Conservation (phyloP, 2,797 vertebrate genomes). For the Bradypodion ventrale region DNA sequence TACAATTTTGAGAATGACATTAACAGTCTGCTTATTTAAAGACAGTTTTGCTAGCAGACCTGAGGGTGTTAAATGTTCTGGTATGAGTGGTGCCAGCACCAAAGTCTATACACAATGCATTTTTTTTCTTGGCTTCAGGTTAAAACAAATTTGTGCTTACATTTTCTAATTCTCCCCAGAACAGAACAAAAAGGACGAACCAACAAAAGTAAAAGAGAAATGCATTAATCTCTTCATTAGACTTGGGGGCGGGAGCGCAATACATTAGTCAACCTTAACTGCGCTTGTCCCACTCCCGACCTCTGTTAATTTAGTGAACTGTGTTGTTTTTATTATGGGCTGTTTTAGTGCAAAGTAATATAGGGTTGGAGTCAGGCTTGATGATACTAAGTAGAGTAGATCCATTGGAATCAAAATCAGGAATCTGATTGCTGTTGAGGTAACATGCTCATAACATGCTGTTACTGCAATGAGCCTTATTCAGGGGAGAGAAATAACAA, state of each 20-base stretch:
- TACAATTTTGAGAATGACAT: not conserved
- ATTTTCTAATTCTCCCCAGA: not conserved
- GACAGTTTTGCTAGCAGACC: not conserved
- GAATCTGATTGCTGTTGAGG: too few relatives aligned
- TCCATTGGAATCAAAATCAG: not conserved
- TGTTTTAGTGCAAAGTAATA: not conserved
- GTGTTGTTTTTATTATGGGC: not conserved
- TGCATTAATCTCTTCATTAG: not conserved
- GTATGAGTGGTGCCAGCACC: not conserved
- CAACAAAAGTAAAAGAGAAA: not conserved
- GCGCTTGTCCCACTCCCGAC: not conserved
- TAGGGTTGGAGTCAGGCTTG: not conserved
- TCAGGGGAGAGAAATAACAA: too few relatives aligned
- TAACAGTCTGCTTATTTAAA: not conserved
- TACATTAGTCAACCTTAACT: slow-evolving; percentile 1
- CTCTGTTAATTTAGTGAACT: not conserved
- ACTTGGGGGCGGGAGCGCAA: not conserved
- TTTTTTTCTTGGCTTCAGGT: not conserved
- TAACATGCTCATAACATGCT: too few relatives aligned
- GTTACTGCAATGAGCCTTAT: too few relatives aligned
- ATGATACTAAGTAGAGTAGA: not conserved
- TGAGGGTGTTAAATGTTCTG: not conserved
- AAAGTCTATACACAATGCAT: not conserved
- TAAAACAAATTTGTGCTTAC: slow-evolving; percentile 4
- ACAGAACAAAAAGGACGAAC: not conserved